Base-by-base conservation (phyloP, 2,888 invertebrate genomes). In the Gortyna flavago region DNA sequence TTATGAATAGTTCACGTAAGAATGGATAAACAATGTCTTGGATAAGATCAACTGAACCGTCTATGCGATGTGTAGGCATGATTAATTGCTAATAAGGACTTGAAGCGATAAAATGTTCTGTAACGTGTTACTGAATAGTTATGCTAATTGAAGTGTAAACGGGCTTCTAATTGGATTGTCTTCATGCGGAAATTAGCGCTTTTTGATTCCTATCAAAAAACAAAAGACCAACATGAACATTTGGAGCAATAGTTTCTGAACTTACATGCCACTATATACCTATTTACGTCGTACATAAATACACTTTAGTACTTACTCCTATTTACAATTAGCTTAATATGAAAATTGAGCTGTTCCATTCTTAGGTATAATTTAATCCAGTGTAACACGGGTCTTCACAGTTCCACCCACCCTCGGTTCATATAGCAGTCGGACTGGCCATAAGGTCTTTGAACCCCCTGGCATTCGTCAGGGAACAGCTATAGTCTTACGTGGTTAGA, bases 371-470 rank as follows among this genome's bases (percentile, higher is more conserved):
- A 84, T 86, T 80, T 77, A 79, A 81, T 86, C 73, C 66, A 59
- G 70, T 44, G 77, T 71, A 79, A 75, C 71, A 18, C 68, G 66
- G 64, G 70, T 79, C 72, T 85, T 83, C 77, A 66, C 8, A 77
- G 77, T 79, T 64, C 72, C 76, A 77, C 68, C 81, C 83, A 80
- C 80, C 81, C 67, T 78, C 69, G 79, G 67, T 79, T 87, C 83
- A 77, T 73, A 77, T 83, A 79, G 72, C 80, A 77, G 75, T 79
- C 67, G 38, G 61, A 77, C 82, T 66, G 59, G 75, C 79, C 67
- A 76, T 38, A 72, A 81, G 85, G 80, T 85, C 80, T 81, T 80
- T 88, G 87, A 88, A 88, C 87, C 70, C 8, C 65, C 32, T 75
- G 84, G 76, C 78, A 78, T 84, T 82, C 72, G 66, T 81, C 81